phyloP scores from a whole-genome alignment of 2,113 vertebrate genomes.

The Ondatra zibethicus region DNA sequence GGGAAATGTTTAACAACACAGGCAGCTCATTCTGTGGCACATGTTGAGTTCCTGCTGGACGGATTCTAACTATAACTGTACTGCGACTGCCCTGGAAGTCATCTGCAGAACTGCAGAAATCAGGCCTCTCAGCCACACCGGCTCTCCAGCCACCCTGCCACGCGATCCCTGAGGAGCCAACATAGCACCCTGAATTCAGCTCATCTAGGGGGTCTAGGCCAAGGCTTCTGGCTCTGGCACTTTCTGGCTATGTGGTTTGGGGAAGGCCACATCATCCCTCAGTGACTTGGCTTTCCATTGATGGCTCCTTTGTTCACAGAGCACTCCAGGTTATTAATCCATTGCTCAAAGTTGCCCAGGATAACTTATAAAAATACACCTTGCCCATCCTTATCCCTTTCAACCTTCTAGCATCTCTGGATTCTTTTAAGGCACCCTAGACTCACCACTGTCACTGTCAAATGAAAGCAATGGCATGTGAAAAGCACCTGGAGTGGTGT shows the following conservation, averaged over 20 bases:
- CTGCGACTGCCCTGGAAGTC: not conserved
- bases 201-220: not conserved
- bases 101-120: not conserved
- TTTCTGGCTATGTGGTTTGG: not conserved
- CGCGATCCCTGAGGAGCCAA: not conserved
- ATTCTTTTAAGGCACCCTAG: not conserved
- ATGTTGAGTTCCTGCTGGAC: not conserved
- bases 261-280: too few relatives aligned
- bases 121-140: not conserved
- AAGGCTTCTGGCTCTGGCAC: not conserved
- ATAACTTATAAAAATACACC: not conserved
- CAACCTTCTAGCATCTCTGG: not conserved
- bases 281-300: not conserved
- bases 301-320: rapidly evolving
- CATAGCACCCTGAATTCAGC: not conserved
- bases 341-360: not conserved
- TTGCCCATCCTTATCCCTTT: not conserved
- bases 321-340: not conserved
- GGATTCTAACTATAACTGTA: not conserved
- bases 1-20: constrained; percentile 10
- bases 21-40: not conserved
- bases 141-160: not conserved
- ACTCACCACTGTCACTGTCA: not conserved
- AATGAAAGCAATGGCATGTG: not conserved
- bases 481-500: not conserved